phyloP scores from a whole-genome alignment of 2,113 vertebrate species.

The Psephotus haematonotus region DNA sequence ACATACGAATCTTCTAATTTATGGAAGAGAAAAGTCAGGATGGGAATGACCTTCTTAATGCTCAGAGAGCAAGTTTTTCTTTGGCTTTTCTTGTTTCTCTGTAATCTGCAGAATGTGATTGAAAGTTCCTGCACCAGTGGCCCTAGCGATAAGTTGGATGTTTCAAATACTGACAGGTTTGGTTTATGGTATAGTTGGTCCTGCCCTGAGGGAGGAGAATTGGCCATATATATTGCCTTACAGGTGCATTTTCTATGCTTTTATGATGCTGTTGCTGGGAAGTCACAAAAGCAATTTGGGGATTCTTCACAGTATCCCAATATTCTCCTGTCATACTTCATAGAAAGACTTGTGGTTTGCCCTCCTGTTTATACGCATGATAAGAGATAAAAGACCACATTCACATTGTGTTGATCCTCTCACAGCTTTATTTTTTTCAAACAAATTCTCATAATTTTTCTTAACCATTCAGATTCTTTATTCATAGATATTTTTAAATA shows the following conservation, averaged over 20 bases:
- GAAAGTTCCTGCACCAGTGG: neutral
- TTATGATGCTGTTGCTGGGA: neutral
- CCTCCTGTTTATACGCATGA: neutral
- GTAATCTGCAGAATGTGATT: neutral
- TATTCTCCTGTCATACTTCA: neutral
- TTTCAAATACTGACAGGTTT: neutral
- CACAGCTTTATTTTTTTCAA: neutral
- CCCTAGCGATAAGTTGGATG: neutral
- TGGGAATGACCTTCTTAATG: neutral
- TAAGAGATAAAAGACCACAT: neutral
- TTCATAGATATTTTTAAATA: neutral
- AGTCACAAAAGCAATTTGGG: neutral
- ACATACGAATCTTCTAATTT: neutral
- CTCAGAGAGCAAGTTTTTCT: neutral
- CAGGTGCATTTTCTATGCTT: neutral
- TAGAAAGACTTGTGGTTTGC: neutral
- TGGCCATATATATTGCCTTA: neutral
- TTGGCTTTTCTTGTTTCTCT: neutral
- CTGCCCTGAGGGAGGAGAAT: neutral
- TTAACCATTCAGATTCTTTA: neutral
- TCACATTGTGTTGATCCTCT: neutral
- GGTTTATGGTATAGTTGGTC: neutral
- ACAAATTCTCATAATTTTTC: neutral
- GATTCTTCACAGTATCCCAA: neutral
- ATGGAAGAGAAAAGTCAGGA: neutral